phyloP scores from a whole-genome alignment of 2,888 invertebrate genomes.

The Barypeithes pellucidus region DNA sequence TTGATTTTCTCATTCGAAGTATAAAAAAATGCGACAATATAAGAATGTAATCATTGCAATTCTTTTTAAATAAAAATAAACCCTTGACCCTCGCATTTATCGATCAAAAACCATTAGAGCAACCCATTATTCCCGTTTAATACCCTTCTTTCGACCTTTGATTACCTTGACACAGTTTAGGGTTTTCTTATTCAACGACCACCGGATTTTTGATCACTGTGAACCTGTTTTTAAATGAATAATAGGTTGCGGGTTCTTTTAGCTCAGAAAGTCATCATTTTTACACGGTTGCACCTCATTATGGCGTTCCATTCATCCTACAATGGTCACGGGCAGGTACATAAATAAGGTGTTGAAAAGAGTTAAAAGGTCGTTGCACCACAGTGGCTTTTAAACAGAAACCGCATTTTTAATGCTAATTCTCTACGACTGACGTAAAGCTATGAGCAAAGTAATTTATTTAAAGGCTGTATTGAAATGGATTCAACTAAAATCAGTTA shows the following conservation, averaged over 20 bases:
- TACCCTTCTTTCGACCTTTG: constrained; percentile 25
- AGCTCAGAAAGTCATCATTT: constrained; percentile 39
- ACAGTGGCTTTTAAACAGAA: constrained; percentile 12
- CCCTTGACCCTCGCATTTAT: constrained; percentile 15
- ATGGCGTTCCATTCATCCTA: constrained; percentile 47
- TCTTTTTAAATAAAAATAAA: constrained; percentile 5
- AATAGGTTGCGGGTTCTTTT: constrained; percentile 44
- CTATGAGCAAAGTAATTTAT: not conserved
- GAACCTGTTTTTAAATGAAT: constrained; percentile 51
- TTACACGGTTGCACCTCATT: constrained; percentile 47
- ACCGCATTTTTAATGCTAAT: not conserved
- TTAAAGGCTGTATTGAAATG: not conserved
- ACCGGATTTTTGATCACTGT: constrained; percentile 36
- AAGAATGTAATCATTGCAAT: no score
- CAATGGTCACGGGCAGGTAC: constrained; percentile 48
- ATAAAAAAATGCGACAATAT: no score
- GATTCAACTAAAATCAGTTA: no score
- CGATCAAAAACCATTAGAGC: constrained; percentile 36
- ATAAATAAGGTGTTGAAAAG: constrained; percentile 46
- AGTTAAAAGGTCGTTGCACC: constrained; percentile 39
- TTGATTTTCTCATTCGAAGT: no score
- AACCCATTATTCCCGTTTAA: constrained; percentile 40
- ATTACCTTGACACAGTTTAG: constrained; percentile 45
- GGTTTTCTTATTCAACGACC: constrained; percentile 35
- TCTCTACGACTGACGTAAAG: not conserved